Base-by-base conservation (phyloP, 2,888 invertebrate genomes). In the Oegoconia quadripuncta region DNA sequence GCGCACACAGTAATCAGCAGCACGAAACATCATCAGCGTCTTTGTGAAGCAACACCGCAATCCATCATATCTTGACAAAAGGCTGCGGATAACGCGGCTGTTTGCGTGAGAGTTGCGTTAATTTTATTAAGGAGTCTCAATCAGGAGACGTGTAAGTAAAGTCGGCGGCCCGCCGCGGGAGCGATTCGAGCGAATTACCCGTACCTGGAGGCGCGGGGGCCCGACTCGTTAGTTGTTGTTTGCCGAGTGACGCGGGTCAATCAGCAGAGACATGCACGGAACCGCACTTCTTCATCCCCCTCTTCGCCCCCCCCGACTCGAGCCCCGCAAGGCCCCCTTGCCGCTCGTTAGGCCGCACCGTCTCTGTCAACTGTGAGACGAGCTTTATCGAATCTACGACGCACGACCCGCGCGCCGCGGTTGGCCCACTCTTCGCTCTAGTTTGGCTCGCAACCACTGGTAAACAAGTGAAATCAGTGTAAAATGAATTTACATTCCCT, bases 181-280 rank as follows among this genome's bases (percentile, higher is more conserved):
- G 73, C 70, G 79, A 77, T 76, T 74, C 74, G 70, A 73, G 77
- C 74, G 75, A 75, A 78, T 79, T 72, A 61, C 60, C 52, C 70
- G 74, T 76, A 83, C 80, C 81, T 80, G 82, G 75, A 79, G 81
- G 84, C 75, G 81, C 75, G 79, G 79, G 78, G 74, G 79, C 74
- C 72, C 74, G 74, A 80, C 84, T 87, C 86, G 86, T 87, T 87
- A 86, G 84, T 87, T 86, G 86, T 86, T 87, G 86, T 87, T 87
- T 87, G 86, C 83, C 75, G 76, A 87, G 87, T 86, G 84, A 84
- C 86, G 84, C 86, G 84, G 87, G 87, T 87, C 87, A 87, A 87
- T 87, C 87, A 87, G 86, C 83, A 84, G 84, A 81, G 84, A 80
- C 86, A 87, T 86, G 86, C 86, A 86, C 79, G 86, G 86, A 83